These are phyloP conservation scores for Rhinogobio ventralis DNA, from an alignment of 2,797 vertebrate species.

Conservation along the genomic window DNA sequence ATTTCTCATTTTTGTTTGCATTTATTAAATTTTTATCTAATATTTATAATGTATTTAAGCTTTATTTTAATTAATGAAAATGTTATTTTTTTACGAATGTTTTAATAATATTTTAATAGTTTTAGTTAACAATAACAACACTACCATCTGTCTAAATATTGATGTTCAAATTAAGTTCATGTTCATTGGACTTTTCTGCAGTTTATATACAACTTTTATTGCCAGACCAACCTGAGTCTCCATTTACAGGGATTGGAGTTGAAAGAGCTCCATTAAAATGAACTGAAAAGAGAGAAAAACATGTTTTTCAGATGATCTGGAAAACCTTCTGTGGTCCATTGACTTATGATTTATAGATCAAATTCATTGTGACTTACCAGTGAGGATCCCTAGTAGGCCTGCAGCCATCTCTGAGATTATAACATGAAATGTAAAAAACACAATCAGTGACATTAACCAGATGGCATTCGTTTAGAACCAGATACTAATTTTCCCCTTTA, in stretches of 20 bases:
- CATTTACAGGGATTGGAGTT: constrained; percentile 34
- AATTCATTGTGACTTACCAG: constrained; percentile 31
- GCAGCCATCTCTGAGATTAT: constrained; percentile 42
- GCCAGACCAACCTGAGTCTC: constrained; percentile 50
- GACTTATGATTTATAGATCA: not conserved
- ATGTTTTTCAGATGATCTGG: not conserved
- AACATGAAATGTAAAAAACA: constrained; percentile 3
- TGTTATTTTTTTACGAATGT: not conserved
- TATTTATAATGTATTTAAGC: not conserved
- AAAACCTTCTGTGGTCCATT: not conserved
- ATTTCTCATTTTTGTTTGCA: not conserved
- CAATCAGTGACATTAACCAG: not conserved
- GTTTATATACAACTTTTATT: not conserved
- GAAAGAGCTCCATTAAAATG: not conserved
- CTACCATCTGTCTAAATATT: not conserved
- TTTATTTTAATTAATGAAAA: not conserved
- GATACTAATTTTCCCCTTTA: not conserved
- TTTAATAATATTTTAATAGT: not conserved
- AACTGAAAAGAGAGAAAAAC: constrained; percentile 28
- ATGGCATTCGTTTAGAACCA: not conserved
- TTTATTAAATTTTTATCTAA: not conserved
- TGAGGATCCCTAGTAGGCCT: constrained; percentile 3
- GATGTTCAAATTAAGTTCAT: not conserved
- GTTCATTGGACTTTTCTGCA: not conserved
- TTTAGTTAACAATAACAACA: not conserved